phyloP scores from a whole-genome alignment of 2,888 invertebrate species.

The Rhingia rostrata region DNA sequence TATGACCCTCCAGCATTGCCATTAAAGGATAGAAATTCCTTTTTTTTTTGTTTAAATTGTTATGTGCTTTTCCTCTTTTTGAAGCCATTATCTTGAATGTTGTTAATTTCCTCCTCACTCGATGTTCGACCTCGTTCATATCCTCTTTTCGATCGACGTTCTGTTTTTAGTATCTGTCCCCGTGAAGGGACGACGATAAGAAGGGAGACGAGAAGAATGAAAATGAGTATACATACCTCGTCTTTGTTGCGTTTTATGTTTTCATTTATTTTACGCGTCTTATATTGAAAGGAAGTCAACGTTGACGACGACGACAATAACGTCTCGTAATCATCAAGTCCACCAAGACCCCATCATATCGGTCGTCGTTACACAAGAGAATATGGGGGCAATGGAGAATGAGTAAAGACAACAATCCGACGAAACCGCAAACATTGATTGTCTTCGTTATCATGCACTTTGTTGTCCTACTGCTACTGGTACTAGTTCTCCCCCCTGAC shows the following conservation, averaged over 20 bases:
- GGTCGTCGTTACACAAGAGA: constrained; percentile 3
- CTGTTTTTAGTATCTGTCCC: background rate
- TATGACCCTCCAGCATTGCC: constrained; percentile 33
- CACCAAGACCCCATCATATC: constrained; percentile 3
- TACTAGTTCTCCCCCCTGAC: background rate
- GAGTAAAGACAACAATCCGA: constrained; percentile 42
- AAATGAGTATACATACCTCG: background rate
- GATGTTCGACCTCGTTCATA: constrained; percentile 44
- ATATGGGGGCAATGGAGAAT: background rate
- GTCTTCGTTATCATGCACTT: constrained; percentile 57
- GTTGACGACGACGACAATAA: constrained; percentile 23
- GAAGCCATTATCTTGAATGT: constrained; percentile 57
- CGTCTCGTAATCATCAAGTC: constrained; percentile 25
- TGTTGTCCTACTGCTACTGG: background rate
- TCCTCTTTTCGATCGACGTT: background rate
- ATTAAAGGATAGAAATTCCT: background rate
- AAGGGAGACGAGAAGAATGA: background rate
- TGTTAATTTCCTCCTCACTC: constrained; percentile 57
- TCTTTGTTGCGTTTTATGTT: constrained; percentile 54
- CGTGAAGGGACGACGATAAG: background rate
- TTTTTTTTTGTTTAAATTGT: constrained; percentile 33
- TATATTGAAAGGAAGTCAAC: constrained; percentile 43
- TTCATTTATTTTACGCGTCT: constrained; percentile 55
- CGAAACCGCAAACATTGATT: constrained; percentile 45
- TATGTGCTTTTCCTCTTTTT: constrained; percentile 17